phyloP scores from a whole-genome alignment of 2,113 vertebrate species.

The Pseudorasbora parva region DNA sequence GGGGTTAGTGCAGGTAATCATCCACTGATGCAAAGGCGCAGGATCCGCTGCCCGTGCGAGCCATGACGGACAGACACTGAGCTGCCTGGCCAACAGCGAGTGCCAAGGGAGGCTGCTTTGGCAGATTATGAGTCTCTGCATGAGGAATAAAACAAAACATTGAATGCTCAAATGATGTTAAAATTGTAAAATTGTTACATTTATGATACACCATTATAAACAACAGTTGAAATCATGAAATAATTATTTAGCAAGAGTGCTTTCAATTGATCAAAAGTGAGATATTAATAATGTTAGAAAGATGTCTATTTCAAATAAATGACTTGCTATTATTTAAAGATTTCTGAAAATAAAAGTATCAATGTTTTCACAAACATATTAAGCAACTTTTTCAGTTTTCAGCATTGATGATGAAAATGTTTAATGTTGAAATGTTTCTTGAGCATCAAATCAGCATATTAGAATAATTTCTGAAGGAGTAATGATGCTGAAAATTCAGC shows the following conservation, averaged over 20 bases:
- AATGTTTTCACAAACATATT: neutral
- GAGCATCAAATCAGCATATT: neutral
- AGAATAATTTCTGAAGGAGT: neutral
- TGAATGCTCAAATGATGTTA: neutral
- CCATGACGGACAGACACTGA: conserved; percentile 97
- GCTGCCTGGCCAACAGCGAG: conserved; percentile 94
- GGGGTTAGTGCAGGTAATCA: conserved; percentile 92
- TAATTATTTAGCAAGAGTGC: neutral
- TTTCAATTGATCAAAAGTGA: neutral
- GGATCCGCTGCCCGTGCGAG: conserved; percentile 92
- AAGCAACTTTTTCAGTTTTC: neutral
- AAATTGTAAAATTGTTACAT: neutral
- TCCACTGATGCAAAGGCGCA: conserved; percentile 97
- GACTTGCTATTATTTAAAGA: neutral
- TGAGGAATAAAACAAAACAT: neutral
- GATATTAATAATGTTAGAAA: neutral
- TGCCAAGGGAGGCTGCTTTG: conserved; percentile 97
- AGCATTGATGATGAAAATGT: neutral
- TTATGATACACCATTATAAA: neutral
- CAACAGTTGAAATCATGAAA: neutral
- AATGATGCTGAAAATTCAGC: neutral
- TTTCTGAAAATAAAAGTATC: neutral
- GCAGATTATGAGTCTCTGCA: conserved; percentile 96
- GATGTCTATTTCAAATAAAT: neutral
- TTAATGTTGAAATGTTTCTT: neutral